Evolutionary conservation across 1,140 invertebrate genomes (phyloP), one percentile per base, ranked within the genome.

Genomic region (Drosophila pectinifera): DNA sequence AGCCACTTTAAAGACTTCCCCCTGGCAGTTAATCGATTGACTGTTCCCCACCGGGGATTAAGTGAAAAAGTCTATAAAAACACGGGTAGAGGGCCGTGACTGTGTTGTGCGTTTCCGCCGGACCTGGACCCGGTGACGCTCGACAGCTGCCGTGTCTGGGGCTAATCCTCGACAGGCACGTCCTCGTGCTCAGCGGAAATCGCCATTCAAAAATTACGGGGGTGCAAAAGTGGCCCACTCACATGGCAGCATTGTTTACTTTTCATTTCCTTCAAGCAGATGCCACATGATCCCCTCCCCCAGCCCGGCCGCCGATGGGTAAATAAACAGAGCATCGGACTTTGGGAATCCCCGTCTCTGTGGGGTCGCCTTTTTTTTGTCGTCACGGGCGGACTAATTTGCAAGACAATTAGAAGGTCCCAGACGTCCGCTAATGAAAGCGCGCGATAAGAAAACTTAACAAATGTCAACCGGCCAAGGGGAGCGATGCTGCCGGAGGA

Each of bases 331-430:
- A 69, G 31, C 46, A 26, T 20, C 26, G 58, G 59, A 61, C 61
- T 70, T 59, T 43, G 61, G 31, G 53, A 59, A 31, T 65, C 46
- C 34, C 43, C 54, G 57, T n/a, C 28, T 54, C 62, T 51, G 72
- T 59, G 43, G 73, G 72, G 64, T 78, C 74, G 68, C 59, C 42
- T 74, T 77, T 86, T 75, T 73, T 58, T 31, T 8, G 31, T 56
- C 34, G 24, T 64, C 42, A 45, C 59, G 59, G 48, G 56, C 80
- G 77, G 73, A 78, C 84, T 89, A 89, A 89, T 89, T 89, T 89
- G 84, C 84, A 89, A 84, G 85, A 89, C 84, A 89, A 89, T 89
- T 89, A 89, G 80, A 89, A 89, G 82, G 83, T 88, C 83, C 64
- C 81, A 70, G 78, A 79, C 80, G 80, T 41, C 41, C 82, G 84